Evolutionary conservation across 2,113 vertebrate genomes (phyloP).

Genomic region (Pseudopipra pipra): DNA sequence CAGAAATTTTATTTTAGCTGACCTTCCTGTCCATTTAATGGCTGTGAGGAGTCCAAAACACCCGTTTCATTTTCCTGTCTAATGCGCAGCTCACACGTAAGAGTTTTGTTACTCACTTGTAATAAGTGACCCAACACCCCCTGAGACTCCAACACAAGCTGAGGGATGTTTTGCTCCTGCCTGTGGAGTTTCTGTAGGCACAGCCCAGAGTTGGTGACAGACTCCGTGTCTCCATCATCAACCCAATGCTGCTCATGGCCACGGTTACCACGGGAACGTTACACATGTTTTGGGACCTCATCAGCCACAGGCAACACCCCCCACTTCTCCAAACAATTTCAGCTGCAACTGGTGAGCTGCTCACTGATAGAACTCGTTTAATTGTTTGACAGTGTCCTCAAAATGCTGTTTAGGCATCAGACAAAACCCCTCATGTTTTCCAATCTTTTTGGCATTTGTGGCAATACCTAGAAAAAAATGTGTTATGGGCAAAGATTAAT

Average conservation of each 20-base stretch:
- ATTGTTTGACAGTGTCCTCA: neutral
- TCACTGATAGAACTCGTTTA: neutral
- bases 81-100: fast-evolving
- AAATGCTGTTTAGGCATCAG: neutral
- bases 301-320: neutral
- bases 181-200: neutral
- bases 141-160: neutral
- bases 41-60: neutral
- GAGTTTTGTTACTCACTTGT: neutral
- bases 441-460: neutral
- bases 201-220: neutral
- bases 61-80: neutral
- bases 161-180: neutral
- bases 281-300: neutral
- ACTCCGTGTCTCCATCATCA: neutral
- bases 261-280: neutral
- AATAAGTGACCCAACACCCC: neutral
- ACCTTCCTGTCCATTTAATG: neutral
- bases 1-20: neutral
- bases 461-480: neutral
- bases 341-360: neutral
- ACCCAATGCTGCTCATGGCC: neutral
- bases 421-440: neutral
- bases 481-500: neutral
- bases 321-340: neutral